Evolutionary conservation across 2,888 invertebrate species (phyloP), one percentile per base, ranked within the genome.

Genomic region (Tenthredo notha): DNA sequence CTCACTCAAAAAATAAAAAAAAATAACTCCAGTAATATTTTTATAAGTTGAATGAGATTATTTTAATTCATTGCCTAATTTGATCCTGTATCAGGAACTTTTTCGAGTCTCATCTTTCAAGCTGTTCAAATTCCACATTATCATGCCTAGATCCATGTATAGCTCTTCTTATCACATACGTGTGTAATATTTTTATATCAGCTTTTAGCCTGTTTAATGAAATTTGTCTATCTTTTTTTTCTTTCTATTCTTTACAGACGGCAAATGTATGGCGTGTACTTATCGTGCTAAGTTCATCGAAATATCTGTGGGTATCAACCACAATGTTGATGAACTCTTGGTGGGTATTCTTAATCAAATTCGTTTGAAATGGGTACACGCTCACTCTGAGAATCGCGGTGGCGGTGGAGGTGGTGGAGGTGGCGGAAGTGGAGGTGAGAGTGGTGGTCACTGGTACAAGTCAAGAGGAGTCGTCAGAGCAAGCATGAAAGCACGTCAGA

Each of bases 271-370:
- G 88, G 98, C 98, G 9, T 98, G 98, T 93, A 97, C 97, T 2
- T 98, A 97, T 94, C 97, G 98, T 88, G 97, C 98, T 84, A 99
- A 99, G 94, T 98, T 98, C 95, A 97, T 98, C 88, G 99, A 99
- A 94, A 97, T 98, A 25, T 99, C 99, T 0, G 98, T 98, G 18
- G 99, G 98, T 18, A 98, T 99, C 91, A 99, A 98, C 94, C 98
- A 99, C 95, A 98, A 98, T 93, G 98, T 99, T 43, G 99, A 99
- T 94, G 98, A 99, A 91, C 95, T 99, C 0, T 95, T 99, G 70
- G 98, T 98, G 37, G 99, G 99, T 0, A 97, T 98, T 85, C 95
- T 99, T 86, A 98, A 97, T 90, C 98, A 98, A 94, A 98, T 98
- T 90, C 95, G 98, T 83, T 95, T 98, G 88, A 98, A 98, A 94